These are phyloP conservation scores for Poeciliopsis prolifica DNA, from an alignment of 2,113 vertebrate species.

Conservation along the genomic window DNA sequence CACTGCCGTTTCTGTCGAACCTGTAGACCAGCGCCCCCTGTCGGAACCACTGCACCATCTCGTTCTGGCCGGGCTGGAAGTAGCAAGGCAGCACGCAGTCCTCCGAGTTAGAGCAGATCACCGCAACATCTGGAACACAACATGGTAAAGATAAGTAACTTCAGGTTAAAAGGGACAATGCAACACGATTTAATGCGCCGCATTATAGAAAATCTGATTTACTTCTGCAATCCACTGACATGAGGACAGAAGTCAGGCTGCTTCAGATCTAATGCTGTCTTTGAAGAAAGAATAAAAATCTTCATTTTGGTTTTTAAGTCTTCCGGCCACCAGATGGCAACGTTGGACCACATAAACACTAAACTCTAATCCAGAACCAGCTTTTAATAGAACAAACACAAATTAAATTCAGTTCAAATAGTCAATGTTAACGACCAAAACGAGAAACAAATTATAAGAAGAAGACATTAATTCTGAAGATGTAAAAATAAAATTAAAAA, in stretches of 20 bases:
- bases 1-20: conserved; percentile 43
- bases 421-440: too few species aligned
- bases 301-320: neutral
- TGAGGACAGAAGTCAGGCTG: neutral
- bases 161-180: too few species aligned
- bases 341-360: neutral
- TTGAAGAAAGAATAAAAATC: neutral
- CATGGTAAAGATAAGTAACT: too few species aligned
- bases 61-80: conserved; percentile 64
- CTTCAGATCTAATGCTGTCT: neutral
- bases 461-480: too few species aligned
- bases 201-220: too few species aligned
- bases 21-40: conserved; percentile 67
- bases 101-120: conserved; percentile 73
- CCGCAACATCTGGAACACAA: conserved; percentile 62
- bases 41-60: conserved; percentile 79
- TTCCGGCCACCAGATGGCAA: neutral
- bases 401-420: too few species aligned
- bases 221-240: too few species aligned
- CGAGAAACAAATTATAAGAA: too few species aligned
- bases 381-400: too few species aligned
- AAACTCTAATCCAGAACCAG: too few species aligned
- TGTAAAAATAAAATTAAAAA: too few species aligned
- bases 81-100: conserved; percentile 81
- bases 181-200: too few species aligned